These are phyloP conservation scores for Aphrophora alni DNA, from an alignment of 2,888 invertebrate species.

Conservation along the genomic window DNA sequence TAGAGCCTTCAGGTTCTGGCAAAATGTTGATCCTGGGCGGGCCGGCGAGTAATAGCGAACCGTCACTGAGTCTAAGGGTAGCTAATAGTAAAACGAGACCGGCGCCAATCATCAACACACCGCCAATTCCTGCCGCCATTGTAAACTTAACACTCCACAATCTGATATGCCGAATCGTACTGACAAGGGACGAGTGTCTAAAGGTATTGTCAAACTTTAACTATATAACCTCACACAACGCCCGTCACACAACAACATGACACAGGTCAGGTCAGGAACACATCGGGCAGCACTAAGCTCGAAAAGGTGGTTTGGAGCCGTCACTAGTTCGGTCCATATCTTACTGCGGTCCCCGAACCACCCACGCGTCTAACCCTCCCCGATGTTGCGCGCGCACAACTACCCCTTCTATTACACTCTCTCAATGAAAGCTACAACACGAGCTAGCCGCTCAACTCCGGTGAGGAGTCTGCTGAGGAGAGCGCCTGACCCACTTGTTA, in stretches of 20 bases:
- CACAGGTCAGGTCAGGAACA: neutral
- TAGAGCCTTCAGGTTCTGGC: neutral
- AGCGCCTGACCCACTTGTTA: neutral
- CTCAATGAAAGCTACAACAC: neutral
- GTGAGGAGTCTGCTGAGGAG: neutral
- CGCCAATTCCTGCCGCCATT: neutral
- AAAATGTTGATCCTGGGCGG: neutral
- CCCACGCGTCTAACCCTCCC: neutral
- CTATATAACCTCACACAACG: neutral
- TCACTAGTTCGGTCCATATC: neutral
- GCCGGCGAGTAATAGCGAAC: neutral
- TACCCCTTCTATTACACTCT: neutral
- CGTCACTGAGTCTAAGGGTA: neutral
- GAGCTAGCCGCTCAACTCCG: no score
- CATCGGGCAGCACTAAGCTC: neutral
- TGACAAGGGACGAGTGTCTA: neutral
- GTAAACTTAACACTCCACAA: neutral
- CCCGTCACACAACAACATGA: neutral
- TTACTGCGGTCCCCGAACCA: neutral
- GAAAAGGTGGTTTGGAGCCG: neutral
- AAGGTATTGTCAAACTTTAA: neutral
- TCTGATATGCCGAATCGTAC: neutral
- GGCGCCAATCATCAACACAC: neutral
- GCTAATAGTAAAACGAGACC: neutral
- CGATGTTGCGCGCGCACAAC: neutral